Conservation (phyloP, 2,888 invertebrate genomes). For the Smittia aterrima region DNA sequence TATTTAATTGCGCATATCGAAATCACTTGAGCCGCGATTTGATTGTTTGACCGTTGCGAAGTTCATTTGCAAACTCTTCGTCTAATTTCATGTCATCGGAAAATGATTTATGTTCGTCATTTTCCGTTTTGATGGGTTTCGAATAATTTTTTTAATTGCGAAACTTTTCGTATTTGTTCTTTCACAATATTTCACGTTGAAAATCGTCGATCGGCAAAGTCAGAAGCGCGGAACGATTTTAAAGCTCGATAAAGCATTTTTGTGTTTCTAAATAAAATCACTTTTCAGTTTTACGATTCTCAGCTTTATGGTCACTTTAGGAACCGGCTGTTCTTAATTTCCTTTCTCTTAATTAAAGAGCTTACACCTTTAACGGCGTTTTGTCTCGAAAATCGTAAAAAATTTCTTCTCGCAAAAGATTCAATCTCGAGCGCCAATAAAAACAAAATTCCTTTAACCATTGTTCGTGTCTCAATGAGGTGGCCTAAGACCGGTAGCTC, state of each 20-base stretch:
- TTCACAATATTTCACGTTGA: conserved; percentile 28
- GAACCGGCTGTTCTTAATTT: background rate
- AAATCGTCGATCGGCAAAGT: background rate
- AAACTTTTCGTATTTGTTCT: background rate
- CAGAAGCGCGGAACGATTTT: conserved; percentile 39
- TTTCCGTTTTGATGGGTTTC: conserved; percentile 34
- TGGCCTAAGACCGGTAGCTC: conserved; percentile 31
- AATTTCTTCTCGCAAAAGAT: background rate
- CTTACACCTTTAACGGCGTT: background rate
- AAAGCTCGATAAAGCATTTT: conserved; percentile 26
- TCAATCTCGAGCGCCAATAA: background rate
- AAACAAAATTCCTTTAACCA: background rate
- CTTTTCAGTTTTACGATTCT: conserved; percentile 31
- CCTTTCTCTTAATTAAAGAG: background rate
- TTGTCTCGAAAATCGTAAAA: background rate
- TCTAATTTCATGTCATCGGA: background rate
- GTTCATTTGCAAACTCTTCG: no score
- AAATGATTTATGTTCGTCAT: background rate
- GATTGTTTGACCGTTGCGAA: no score
- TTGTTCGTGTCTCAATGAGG: background rate
- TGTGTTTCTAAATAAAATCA: background rate
- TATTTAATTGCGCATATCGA: no score
- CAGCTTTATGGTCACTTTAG: background rate
- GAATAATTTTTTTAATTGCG: conserved; percentile 20
- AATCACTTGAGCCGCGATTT: background rate